Base-by-base conservation (phyloP, 2,797 vertebrate genomes). In the Clarias platycephalus region DNA sequence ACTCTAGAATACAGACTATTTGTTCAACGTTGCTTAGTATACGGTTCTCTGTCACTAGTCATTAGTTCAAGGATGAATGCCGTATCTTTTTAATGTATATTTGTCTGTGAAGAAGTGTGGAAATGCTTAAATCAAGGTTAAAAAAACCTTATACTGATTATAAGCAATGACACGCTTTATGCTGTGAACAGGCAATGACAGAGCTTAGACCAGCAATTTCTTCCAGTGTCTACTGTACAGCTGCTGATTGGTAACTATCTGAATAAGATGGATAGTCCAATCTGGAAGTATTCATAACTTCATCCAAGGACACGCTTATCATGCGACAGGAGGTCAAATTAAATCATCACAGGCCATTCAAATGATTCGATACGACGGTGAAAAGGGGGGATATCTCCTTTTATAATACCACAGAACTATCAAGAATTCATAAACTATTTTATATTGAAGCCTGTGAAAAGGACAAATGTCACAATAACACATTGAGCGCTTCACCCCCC, bases 191-290 rank as follows among this genome's bases (percentile, higher is more conserved):
- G 85, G 82, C 86, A 88, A 84, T 49, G 74, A 89, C 87, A 89
- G 88, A 91, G 84, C 71, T 75, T 83, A 85, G 86, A 88, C 90
- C 89, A 67, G 87, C 86, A 86, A 90, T 92, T 91, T 91, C 87
- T 85, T 86, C 88, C 81, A 37, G 81, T 86, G 88, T 89, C 91
- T 87, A 81, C 86, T 68, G 84, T 60, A 68, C 83, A 82, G 90
- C 91, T 85, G 84, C 85, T 91, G 87, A 87, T 24, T 84, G 85
- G 86, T 83, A 85, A 82, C 84, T 88, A 83, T 88, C 63, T 81
- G 78, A 87, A 79, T 66, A 83, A 89, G 82, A 86, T 89, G 85
- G 83, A 86, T 85, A 31, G 77, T 71, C 76, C 67, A 81, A 81
- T 81, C 26, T 76, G 5, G 57, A 67, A 64, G 76, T 64, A 58